Base-by-base conservation (phyloP, 2,113 vertebrate genomes). In the Corydoras sp. region DNA sequence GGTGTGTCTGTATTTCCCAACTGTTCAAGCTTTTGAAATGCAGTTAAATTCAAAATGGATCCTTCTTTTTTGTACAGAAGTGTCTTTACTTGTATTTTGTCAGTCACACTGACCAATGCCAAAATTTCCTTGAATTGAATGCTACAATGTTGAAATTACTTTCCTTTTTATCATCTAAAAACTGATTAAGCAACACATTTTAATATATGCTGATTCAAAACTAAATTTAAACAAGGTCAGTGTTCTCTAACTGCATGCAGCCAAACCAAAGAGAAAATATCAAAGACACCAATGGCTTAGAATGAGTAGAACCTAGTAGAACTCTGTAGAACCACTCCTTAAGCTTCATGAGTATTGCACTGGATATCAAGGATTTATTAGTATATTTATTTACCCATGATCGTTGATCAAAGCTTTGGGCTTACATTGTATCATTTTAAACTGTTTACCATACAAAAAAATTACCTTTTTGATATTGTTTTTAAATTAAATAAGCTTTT, bases 1-100 rank as follows among this genome's bases (percentile, higher is more conserved):
- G 29, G 13, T 54, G 50, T 15, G 84, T 90, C 88, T 89, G 87
- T 89, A 89, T 89, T 88, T 90, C 87, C 87, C 87, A 89, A 87
- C 79, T 87, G 86, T 83, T 81, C 77, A 81, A 76, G 82, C 79
- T 82, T 84, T 70, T 65, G 79, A 86, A 86, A 80, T 84, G 82
- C 70, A 72, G 75, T 73, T 74, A 72, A 74, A 65, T 9, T 68
- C 61, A 29, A 8, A 43, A 43, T 43, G 35, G 2, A 43, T 43
- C 35, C 35, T 43, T 43, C 7, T 43, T 43, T 43, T 43, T 43
- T 43, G 35, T 5, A 2, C 35, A 43, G 7, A 43, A 43, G 7
- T 43, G 7, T 43, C 35, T 43, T 24, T 24, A 24, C 18, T 24
- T 24, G 18, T 24, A 24, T 24, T 24, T 24, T 24, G 18, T 24